Base-by-base conservation (phyloP, 2,888 invertebrate genomes). In the Melanchra persicariae region DNA sequence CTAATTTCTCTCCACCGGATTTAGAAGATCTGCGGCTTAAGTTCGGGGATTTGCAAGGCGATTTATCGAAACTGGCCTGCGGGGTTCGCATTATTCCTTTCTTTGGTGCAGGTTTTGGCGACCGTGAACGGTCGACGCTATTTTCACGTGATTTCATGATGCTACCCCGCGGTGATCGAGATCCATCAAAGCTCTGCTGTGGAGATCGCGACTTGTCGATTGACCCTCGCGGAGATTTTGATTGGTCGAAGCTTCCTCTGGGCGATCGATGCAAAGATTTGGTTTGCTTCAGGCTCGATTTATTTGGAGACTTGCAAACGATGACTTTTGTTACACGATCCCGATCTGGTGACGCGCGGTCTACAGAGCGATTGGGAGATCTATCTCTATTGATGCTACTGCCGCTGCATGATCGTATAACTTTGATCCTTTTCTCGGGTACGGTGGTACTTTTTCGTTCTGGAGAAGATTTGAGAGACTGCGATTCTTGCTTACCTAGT, bases 401-500 rank as follows among this genome's bases (percentile, higher is more conserved):
- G 65, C 96, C 96, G 79, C 97, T 97, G 86, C 97, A 94, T 19
- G 97, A 97, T 61, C 96, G 96, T 71, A 96, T 93, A 8, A 96
- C 95, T 87, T 94, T 96, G 45, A 95, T 93, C 77, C 91, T 95
- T 83, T 90, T 93, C 68, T 96, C 96, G 1, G 92, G 85, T 0
- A 88, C 84, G 0, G 87, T 85, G 2, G 92, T 88, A 51, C 79
- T 79, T 80, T 92, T 95, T 81, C 92, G 91, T 84, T 96, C 96
- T 45, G 96, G 96, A 24, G 96, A 96, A 51, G 96, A 96, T 90
- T 96, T 96, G 79, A 96, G 94, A 40, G 96, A 96, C 65, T 93
- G 93, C 6, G 95, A 95, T 82, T 96, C 96, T 79, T 93, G 94
- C 98, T 98, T 98, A 98, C 98, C 98, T 97, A 98, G 96, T 96